A percentile compares a stretch with the other conserved stretches of the same genome.
These are phyloP conservation scores for Parelbella ahira DNA, from an alignment of 2,888 invertebrate species.

Conservation along the genomic window DNA sequence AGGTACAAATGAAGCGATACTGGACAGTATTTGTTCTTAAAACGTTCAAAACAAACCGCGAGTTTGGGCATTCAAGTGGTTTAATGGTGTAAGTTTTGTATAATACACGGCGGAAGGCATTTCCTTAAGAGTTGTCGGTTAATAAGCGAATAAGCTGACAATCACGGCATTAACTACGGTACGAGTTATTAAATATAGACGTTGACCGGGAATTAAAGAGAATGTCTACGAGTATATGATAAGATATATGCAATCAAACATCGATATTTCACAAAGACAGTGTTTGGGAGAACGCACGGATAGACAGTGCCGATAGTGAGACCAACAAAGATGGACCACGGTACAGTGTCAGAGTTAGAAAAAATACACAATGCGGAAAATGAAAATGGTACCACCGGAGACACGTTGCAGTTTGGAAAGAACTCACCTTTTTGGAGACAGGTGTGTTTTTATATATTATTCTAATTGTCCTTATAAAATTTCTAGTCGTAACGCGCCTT, in stretches of 20 bases:
- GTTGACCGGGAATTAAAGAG: conserved; percentile 20
- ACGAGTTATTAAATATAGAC: conserved; percentile 2
- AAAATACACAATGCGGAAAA: conserved; percentile 51
- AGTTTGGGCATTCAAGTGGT: too few species aligned
- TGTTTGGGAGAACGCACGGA: conserved; percentile 27
- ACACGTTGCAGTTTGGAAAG: conserved; percentile 32
- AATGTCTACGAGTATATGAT: conserved; percentile 30
- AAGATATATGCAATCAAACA: conserved; percentile 36
- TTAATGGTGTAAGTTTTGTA: too few species aligned
- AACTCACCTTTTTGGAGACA: conserved; percentile 56
- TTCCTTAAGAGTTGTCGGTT: too few species aligned
- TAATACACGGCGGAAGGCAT: too few species aligned
- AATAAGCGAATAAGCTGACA: too few species aligned
- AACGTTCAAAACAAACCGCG: too few species aligned
- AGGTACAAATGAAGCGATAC: too few species aligned
- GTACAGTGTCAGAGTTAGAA: conserved; percentile 50
- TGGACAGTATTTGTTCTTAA: too few species aligned
- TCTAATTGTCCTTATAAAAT: too few species aligned
- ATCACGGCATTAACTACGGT: not conserved
- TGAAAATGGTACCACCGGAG: conserved; percentile 44
- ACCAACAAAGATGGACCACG: conserved; percentile 52
- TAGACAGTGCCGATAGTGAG: conserved; percentile 42
- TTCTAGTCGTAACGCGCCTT: too few species aligned
- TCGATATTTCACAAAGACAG: conserved; percentile 30
- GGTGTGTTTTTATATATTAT: conserved; percentile 50